These are phyloP conservation scores for Drosophila mayri DNA, from an alignment of 1,140 invertebrate genomes.

Conservation along the genomic window DNA sequence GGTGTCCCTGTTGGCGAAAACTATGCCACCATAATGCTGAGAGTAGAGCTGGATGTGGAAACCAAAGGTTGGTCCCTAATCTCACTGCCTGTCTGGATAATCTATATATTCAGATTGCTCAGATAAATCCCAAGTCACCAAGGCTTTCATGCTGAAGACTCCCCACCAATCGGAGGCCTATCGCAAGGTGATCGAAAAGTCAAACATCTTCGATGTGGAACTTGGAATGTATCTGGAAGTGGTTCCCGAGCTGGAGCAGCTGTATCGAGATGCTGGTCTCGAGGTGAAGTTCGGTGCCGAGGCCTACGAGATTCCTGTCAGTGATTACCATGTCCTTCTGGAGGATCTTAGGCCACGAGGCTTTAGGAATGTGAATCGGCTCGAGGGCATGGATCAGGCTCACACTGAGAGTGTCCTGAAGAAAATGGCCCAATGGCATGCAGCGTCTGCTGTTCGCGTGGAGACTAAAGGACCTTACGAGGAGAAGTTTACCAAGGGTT, in stretches of 20 bases:
- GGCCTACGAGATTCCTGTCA: conserved; percentile 48
- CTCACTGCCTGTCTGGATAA: not conserved
- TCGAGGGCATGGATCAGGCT: conserved; percentile 85
- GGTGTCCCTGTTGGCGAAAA: conserved; percentile 68
- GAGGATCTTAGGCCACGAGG: conserved; percentile 86
- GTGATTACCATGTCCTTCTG: conserved; percentile 83
- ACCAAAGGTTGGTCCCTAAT: conserved; percentile 29
- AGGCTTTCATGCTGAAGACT: conserved; percentile 70
- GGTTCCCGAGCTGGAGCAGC: conserved; percentile 61
- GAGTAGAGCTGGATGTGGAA: conserved; percentile 63
- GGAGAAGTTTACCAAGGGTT: conserved; percentile 9
- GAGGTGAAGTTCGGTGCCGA: conserved; percentile 66
- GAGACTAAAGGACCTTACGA: conserved; percentile 85
- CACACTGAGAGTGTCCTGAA: conserved; percentile 85
- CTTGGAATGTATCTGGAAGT: conserved; percentile 61
- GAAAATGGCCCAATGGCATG: conserved; percentile 87
- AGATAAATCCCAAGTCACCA: conserved; percentile 46
- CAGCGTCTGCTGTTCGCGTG: conserved; percentile 81
- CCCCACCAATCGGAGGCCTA: conserved; percentile 35
- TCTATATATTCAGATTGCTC: not conserved
- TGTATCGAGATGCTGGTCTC: conserved; percentile 73
- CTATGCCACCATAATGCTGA: conserved; percentile 71
- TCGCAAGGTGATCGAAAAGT: conserved; percentile 25
- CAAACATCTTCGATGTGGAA: conserved; percentile 63
- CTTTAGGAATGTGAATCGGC: conserved; percentile 85